Base-by-base conservation (phyloP, 1,140 invertebrate species). In the Homalodisca vitripennis region DNA sequence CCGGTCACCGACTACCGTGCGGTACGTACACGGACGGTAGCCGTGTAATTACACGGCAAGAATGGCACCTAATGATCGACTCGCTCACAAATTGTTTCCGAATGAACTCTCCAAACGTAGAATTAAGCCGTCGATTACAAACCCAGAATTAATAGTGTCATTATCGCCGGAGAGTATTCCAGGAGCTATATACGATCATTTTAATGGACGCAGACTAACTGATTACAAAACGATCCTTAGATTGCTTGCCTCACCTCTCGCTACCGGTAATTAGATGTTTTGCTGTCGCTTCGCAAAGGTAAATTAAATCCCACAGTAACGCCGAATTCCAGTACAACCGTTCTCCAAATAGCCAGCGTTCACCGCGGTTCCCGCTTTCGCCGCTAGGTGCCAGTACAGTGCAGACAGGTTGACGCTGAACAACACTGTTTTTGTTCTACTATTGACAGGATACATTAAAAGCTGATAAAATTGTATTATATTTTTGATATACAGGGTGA, bases 101-200 rank as follows among this genome's bases (percentile, higher is more conserved):
- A 51, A 51, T 51, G 48, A n/a, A 51, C 48, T 51, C 22, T 51
- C 48, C 48, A 51, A 51, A 51, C 48, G 48, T 51, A 51, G 48
- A 51, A 51, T 51, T 51, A 51, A 51, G 48, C 48, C 48, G 48
- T 51, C 48, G 48, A 51, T 51, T 51, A 51, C 48, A 51, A 51
- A 14, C 17, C 14, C 22, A 51, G 14, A 51, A 51, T 51, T 51
- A 51, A 51, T 51, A 51, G 48, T 20, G 48, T 12, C 48, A 51
- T 51, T 51, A 51, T 51, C 22, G 48, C 3, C 48, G 48, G 14
- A 14, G 48, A 20, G 48, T 51, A 51, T 6, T n/a, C 48, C 48
- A n/a, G 48, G 48, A 51, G 48, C 48, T 41, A 17, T 3, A n/a
- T n/a, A n/a, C n/a, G n/a, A n/a, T n/a, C n/a, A n/a, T n/a, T n/a